Evolutionary conservation across 1,140 invertebrate species (phyloP).

Genomic region (Polypedilum pembai): DNA sequence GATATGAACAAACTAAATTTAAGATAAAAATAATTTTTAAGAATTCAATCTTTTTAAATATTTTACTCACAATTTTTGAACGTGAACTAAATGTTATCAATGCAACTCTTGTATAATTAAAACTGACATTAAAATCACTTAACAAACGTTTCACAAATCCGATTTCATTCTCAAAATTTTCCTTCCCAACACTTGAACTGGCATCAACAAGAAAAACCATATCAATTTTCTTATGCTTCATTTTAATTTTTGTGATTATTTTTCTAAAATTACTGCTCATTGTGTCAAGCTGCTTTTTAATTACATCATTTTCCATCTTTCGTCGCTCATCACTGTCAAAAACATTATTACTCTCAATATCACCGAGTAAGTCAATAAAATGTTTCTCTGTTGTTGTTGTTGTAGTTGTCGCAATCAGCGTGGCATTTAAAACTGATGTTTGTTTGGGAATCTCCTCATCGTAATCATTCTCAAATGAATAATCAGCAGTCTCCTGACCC

Average conservation of each 20-base stretch:
- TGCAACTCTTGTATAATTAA: constrained; percentile 54
- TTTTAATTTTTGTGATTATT: constrained; percentile 12
- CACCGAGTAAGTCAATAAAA: background rate
- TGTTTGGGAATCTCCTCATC: constrained; percentile 4
- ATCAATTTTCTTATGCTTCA: constrained; percentile 44
- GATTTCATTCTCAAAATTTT: constrained; percentile 60
- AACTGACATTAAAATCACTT: constrained; percentile 61
- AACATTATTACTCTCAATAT: background rate
- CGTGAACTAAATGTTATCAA: constrained; percentile 60
- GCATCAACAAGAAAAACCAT: constrained; percentile 63
- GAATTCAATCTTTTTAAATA: too few species aligned
- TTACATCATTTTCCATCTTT: constrained; percentile 24
- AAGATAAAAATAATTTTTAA: background rate
- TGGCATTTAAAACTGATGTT: background rate
- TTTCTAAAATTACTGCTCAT: constrained; percentile 10
- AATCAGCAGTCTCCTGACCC: background rate
- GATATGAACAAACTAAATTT: constrained; percentile 47
- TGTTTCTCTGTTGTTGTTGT: constrained; percentile 5
- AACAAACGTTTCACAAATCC: constrained; percentile 63
- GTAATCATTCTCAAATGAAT: constrained; percentile 13
- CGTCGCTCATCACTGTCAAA: background rate
- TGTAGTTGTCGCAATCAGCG: background rate
- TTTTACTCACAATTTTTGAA: constrained; percentile 46
- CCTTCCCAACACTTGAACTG: constrained; percentile 57
- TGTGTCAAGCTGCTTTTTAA: background rate